Evolutionary conservation across 1,140 invertebrate species (phyloP).

Genomic region (Phocides pigmalion): DNA sequence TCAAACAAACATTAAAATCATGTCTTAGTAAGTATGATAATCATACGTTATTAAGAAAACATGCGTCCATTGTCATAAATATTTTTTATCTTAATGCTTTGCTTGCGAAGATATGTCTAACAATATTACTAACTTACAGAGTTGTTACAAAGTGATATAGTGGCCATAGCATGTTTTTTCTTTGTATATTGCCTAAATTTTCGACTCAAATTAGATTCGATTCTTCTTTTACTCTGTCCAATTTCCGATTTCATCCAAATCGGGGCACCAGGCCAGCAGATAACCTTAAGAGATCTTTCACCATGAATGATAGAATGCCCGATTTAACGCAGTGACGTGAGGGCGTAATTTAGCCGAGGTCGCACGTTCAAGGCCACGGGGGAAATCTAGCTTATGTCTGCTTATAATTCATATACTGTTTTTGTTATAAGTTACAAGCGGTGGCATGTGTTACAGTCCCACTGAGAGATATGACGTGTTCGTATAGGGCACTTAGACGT

Average conservation of each 20-base stretch:
- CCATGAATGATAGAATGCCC: constrained; percentile 21
- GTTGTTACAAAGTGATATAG: no score
- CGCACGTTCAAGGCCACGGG: constrained; percentile 33
- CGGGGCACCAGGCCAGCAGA: neutral
- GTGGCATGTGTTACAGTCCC: constrained; percentile 20
- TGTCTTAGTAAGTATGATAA: no score
- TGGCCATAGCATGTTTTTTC: no score
- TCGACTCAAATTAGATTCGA: no score
- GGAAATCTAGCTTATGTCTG: constrained; percentile 40
- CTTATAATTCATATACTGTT: constrained; percentile 41
- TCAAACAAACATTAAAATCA: no score
- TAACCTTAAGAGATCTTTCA: constrained; percentile 9
- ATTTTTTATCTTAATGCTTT: no score
- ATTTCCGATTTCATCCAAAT: neutral
- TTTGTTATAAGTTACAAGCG: constrained; percentile 31
- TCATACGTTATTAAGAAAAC: no score
- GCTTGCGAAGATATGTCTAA: no score
- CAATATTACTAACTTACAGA: no score
- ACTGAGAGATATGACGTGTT: constrained; percentile 13
- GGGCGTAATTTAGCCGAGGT: constrained; percentile 37
- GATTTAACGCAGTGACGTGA: constrained; percentile 15
- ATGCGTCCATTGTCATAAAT: no score
- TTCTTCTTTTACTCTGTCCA: no score
- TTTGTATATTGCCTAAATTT: no score
- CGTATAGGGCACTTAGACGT: neutral